Base-by-base conservation (phyloP, 2,888 invertebrate species). In the Isoperla grammatica region DNA sequence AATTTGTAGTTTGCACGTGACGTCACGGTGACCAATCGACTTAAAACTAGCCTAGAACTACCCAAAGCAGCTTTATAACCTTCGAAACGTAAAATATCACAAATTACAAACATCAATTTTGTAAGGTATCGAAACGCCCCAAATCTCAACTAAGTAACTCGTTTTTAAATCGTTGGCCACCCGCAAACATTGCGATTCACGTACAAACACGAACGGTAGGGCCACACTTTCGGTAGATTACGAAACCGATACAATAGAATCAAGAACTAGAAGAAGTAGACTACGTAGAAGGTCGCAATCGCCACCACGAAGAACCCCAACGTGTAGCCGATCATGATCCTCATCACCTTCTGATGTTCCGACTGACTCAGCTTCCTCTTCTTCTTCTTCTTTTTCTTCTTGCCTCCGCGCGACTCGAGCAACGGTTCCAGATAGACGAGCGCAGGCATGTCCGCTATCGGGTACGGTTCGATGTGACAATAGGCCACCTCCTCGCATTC, bases 301-400 rank as follows among this genome's bases (percentile, higher is more conserved):
- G 77, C 75, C 67, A 80, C 70, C 61, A 77, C 71, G 65, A 81
- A 75, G 68, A 81, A 80, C 42, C 78, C 77, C 57, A 79, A 71
- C 35, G 80, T 80, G 69, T 82, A 78, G 61, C 80, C 78, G 66
- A 84, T 78, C 68, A 83, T 75, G 65, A 80, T 75, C 69, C 75
- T 74, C 19, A 77, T 73, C 63, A 80, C 75, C 67, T 78, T 79
- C 40, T 76, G 73, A 63, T 78, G 75, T 65, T 79, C 78, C 8
- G 72, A 70, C 39, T 65, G 67, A 9, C 68, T 66, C 37, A 69
- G 64, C 68, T 58, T 68, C 70, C 67, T 40, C 60, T 61, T 71
- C 68, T 60, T 68, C 22, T 53, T 37, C n/a, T 48, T 56, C 6
- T 56, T 56, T 4, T n/a, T 29, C 8, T 29, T 29, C 48, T 22